These are phyloP conservation scores for Capromys pilorides DNA, from an alignment of 2,797 vertebrate genomes.

Conservation along the genomic window DNA sequence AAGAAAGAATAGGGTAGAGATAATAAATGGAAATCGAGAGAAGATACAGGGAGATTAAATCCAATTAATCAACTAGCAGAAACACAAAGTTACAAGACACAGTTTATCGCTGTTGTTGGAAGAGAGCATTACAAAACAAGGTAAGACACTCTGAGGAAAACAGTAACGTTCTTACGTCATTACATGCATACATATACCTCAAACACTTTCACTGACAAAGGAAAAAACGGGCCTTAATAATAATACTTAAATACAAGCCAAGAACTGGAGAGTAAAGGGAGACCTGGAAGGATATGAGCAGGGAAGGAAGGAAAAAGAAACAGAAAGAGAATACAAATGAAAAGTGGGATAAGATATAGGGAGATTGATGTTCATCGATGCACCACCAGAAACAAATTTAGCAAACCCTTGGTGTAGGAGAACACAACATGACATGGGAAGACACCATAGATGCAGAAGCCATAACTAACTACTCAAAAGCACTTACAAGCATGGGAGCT, in stretches of 20 bases:
- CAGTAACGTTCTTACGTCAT: neutral
- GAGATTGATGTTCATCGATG: neutral
- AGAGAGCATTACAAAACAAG: neutral
- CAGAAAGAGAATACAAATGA: neutral
- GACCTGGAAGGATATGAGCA: neutral
- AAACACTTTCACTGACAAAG: neutral
- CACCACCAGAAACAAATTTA: neutral
- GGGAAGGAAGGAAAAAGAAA: neutral
- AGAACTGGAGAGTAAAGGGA: neutral
- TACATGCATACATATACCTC: neutral
- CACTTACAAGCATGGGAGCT: neutral
- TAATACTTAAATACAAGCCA: neutral
- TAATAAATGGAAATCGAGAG: neutral
- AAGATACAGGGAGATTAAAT: neutral
- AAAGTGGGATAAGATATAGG: neutral
- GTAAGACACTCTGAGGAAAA: neutral
- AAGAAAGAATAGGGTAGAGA: neutral
- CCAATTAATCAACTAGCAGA: neutral
- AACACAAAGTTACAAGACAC: neutral
- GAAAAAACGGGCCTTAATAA: neutral
- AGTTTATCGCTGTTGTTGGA: neutral
- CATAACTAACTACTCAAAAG: neutral
- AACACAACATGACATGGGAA: neutral
- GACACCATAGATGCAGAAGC: neutral
- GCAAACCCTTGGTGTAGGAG: neutral